Conservation (phyloP, 2,113 vertebrate genomes). For the Ailuropoda melanoleuca region DNA sequence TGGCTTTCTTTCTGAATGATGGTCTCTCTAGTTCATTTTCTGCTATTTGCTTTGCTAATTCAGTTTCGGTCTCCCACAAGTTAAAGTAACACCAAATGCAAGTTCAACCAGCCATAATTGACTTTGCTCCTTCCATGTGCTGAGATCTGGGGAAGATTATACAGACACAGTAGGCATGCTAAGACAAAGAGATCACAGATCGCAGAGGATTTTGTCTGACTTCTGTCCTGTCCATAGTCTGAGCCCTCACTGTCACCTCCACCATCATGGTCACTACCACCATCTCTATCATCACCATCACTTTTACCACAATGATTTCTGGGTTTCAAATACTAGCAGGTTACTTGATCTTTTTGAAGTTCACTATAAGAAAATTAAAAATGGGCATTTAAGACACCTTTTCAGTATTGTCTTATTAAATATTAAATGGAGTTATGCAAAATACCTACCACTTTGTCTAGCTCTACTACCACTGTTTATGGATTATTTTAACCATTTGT, state of each 20-base stretch:
- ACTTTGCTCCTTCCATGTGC: background rate
- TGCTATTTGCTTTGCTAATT: conserved; percentile 6
- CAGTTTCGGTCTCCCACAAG: background rate
- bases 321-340: background rate
- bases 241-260: background rate
- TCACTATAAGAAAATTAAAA: background rate
- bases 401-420: background rate
- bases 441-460: background rate
- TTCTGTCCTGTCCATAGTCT: background rate
- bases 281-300: background rate
- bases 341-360: background rate
- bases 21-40: background rate
- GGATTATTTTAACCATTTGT: background rate
- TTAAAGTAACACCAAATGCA: background rate
- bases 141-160: background rate
- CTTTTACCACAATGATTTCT: background rate
- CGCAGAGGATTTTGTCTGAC: background rate
- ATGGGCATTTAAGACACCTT: background rate
- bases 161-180: rapidly evolving
- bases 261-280: background rate
- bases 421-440: background rate
- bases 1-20: conserved; percentile 14
- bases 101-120: background rate
- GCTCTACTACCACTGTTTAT: background rate
- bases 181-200: background rate